Evolutionary conservation across 2,888 invertebrate genomes (phyloP).

Genomic region (Ophion obscuratus): DNA sequence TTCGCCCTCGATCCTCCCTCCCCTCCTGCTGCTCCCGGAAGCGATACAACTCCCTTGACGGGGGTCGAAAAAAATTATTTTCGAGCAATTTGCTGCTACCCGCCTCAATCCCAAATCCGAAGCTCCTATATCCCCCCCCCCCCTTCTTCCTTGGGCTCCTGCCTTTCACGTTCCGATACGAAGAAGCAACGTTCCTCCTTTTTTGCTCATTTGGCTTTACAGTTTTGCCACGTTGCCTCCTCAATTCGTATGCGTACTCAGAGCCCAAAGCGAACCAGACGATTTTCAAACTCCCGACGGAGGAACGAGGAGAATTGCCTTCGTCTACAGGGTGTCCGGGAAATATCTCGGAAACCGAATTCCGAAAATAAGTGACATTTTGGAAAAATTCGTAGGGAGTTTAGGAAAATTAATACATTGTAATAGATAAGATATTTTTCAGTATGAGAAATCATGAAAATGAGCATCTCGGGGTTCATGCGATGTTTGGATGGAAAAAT

Average conservation of each 20-base stretch:
- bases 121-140: not conserved
- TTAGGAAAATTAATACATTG: not conserved
- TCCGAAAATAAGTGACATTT: not conserved
- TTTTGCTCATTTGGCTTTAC: conserved; percentile 23
- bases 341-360: not conserved
- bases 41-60: not conserved
- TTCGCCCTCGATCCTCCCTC: conserved; percentile 2
- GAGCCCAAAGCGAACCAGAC: conserved; percentile 40
- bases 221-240: conserved; percentile 43
- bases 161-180: conserved; percentile 38
- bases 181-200: conserved; percentile 37
- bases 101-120: not conserved
- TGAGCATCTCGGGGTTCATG: too few relatives aligned
- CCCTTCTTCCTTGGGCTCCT: not conserved
- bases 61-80: conserved; percentile 42
- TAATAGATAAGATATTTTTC: not conserved
- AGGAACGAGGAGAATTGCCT: not conserved
- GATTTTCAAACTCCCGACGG: conserved; percentile 38
- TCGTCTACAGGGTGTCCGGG: too few relatives aligned
- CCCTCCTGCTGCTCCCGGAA: not conserved
- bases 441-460: too few relatives aligned
- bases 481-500: too few relatives aligned
- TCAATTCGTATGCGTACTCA: conserved; percentile 30
- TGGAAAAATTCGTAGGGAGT: not conserved
- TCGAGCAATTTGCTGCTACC: conserved; percentile 27